Conservation (phyloP, 2,797 vertebrate species). For the Bryconaethiops microstoma region DNA sequence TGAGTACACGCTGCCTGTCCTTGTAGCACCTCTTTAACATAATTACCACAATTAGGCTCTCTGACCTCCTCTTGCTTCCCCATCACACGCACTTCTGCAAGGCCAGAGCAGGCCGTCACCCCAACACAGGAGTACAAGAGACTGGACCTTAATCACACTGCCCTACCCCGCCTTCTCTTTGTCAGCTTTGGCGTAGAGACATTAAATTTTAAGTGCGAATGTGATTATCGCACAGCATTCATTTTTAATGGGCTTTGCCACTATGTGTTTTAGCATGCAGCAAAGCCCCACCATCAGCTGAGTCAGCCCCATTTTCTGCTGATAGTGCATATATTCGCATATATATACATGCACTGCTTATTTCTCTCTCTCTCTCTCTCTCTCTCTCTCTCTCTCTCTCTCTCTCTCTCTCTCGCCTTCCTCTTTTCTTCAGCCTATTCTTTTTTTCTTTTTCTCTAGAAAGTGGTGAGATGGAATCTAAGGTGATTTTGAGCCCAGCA, state of each 20-base stretch:
- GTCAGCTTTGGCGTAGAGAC: slow-evolving; percentile 73
- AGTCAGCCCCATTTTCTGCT: slow-evolving; percentile 81
- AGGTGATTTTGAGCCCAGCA: slow-evolving; percentile 56
- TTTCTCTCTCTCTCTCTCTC: slow-evolving; percentile 69
- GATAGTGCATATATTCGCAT: slow-evolving; percentile 77
- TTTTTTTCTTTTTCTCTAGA: slow-evolving; percentile 62
- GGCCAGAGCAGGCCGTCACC: slow-evolving; percentile 58
- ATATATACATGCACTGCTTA: slow-evolving; percentile 77
- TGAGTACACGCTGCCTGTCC: slow-evolving; percentile 26
- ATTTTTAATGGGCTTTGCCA: slow-evolving; percentile 87
- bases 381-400: slow-evolving; percentile 61
- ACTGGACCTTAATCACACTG: slow-evolving; percentile 67
- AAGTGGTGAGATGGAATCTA: slow-evolving; percentile 54
- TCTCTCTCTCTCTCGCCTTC: slow-evolving; percentile 43
- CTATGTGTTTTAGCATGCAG: slow-evolving; percentile 85
- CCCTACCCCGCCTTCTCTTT: slow-evolving; percentile 71
- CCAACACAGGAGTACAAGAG: slow-evolving; percentile 63
- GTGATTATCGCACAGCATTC: slow-evolving; percentile 84
- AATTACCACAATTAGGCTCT: slow-evolving; percentile 63
- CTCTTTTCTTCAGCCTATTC: slow-evolving; percentile 64
- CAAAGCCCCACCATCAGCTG: slow-evolving; percentile 74
- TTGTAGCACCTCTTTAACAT: slow-evolving; percentile 56
- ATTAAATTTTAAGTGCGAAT: slow-evolving; percentile 86
- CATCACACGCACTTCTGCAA: slow-evolving; percentile 59
- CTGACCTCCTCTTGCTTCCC: slow-evolving; percentile 53